These are phyloP conservation scores for Cactoblastis cactorum DNA, from an alignment of 2,888 invertebrate species.

Conservation along the genomic window DNA sequence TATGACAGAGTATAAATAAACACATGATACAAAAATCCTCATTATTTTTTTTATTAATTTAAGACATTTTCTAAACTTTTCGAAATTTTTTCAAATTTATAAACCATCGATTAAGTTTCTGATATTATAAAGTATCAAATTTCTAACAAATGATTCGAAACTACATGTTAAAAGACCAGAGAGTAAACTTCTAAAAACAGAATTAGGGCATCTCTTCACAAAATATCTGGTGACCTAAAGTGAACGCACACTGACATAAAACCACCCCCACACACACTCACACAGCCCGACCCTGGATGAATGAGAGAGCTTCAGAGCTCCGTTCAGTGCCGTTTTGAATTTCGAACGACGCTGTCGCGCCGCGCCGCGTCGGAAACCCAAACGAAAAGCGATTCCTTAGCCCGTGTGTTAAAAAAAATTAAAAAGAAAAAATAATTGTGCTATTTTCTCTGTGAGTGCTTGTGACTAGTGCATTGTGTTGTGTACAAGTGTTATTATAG, in stretches of 20 bases:
- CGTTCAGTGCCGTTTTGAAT: conserved; percentile 42
- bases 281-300: conserved; percentile 31
- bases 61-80: too few species aligned
- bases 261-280: conserved; percentile 39
- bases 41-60: too few species aligned
- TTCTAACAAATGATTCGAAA: not conserved
- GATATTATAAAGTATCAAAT: too few species aligned
- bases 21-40: too few species aligned
- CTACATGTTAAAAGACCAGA: conserved; percentile 7
- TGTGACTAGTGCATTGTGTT: conserved; percentile 7
- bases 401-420: not conserved
- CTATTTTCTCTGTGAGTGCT: conserved; percentile 2
- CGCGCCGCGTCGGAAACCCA: not conserved
- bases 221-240: conserved; percentile 69
- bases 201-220: conserved; percentile 65
- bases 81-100: too few species aligned
- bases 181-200: conserved; percentile 24
- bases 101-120: too few species aligned
- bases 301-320: conserved; percentile 18
- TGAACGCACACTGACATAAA: conserved; percentile 42
- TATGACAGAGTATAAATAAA: too few species aligned
- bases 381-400: conserved; percentile 8
- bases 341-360: not conserved
- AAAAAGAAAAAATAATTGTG: conserved; percentile 9
- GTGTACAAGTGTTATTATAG: conserved; percentile 11